Evolutionary conservation across 2,113 vertebrate species (phyloP).

Genomic region (Neomonachus schauinslandi): DNA sequence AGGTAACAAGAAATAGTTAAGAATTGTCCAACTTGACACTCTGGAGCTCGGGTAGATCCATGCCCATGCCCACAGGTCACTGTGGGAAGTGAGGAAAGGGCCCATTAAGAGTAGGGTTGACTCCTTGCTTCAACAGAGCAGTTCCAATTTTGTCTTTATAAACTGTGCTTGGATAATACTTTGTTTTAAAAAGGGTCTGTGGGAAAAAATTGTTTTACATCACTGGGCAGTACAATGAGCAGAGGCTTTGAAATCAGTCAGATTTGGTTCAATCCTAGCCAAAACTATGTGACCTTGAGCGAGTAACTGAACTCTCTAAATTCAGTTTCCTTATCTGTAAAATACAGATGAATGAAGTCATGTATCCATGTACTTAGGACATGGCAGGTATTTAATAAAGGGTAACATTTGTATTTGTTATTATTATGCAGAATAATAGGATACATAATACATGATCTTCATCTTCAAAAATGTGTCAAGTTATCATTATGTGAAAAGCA

Average conservation of each 20-base stretch:
- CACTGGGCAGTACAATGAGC: not conserved
- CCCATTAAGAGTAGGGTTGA: not conserved
- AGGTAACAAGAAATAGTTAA: not conserved
- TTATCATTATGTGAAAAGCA: not conserved
- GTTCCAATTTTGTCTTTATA: not conserved
- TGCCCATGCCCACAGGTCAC: not conserved
- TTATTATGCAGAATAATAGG: not conserved
- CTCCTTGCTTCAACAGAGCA: not conserved
- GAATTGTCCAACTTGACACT: not conserved
- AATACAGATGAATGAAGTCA: not conserved
- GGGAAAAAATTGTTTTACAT: not conserved
- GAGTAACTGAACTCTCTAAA: not conserved
- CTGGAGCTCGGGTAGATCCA: not conserved
- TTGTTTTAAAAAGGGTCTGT: not conserved
- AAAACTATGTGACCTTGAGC: not conserved
- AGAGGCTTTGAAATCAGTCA: not conserved
- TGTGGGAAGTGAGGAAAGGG: not conserved
- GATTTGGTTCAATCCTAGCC: not conserved
- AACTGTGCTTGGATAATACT: not conserved
- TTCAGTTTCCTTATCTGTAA: not conserved
- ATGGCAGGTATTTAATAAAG: not conserved
- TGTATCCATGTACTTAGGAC: not conserved
- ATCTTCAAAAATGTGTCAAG: not conserved
- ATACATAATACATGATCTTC: not conserved
- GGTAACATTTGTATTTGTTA: not conserved